A percentile compares a stretch with the other conserved stretches of the same genome.
phyloP scores from a whole-genome alignment of 2,888 invertebrate genomes.

The Linyphia triangularis region DNA sequence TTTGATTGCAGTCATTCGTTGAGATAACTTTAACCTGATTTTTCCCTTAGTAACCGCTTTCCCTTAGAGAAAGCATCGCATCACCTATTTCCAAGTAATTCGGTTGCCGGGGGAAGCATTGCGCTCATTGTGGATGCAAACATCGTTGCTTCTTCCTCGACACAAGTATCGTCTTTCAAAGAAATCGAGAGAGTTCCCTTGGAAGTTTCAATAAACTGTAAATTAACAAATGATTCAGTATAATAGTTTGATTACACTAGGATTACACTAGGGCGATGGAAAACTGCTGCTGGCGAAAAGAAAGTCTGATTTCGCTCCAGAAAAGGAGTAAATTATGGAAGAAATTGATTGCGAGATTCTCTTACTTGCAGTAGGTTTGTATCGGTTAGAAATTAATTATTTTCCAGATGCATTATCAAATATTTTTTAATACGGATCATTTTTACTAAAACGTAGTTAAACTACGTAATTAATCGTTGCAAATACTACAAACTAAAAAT shows the following conservation, averaged over 20 bases:
- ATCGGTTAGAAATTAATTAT: not conserved
- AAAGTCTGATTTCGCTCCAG: not conserved
- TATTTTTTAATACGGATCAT: too few species aligned
- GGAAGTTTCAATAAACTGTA: conserved; percentile 6
- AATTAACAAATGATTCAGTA: not conserved
- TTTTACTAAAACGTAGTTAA: too few species aligned
- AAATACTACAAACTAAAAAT: too few species aligned
- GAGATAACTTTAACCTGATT: conserved; percentile 32
- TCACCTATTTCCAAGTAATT: conserved; percentile 15
- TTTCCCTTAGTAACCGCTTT: not conserved
- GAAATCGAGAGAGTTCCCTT: not conserved
- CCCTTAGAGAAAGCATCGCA: not conserved
- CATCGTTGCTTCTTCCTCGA: conserved; percentile 10
- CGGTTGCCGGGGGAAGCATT: conserved; percentile 29
- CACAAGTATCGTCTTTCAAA: conserved; percentile 18
- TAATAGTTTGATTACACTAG: conserved; percentile 15
- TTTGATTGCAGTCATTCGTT: not conserved
- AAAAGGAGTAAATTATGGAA: not conserved
- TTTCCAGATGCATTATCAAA: too few species aligned
- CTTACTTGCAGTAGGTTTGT: not conserved
- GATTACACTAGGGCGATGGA: not conserved
- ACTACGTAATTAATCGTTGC: too few species aligned
- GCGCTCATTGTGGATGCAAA: conserved; percentile 44
- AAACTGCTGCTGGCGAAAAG: not conserved
- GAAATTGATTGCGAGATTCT: not conserved